Conservation (phyloP, 2,797 vertebrate genomes). For the Alectoris magna region DNA sequence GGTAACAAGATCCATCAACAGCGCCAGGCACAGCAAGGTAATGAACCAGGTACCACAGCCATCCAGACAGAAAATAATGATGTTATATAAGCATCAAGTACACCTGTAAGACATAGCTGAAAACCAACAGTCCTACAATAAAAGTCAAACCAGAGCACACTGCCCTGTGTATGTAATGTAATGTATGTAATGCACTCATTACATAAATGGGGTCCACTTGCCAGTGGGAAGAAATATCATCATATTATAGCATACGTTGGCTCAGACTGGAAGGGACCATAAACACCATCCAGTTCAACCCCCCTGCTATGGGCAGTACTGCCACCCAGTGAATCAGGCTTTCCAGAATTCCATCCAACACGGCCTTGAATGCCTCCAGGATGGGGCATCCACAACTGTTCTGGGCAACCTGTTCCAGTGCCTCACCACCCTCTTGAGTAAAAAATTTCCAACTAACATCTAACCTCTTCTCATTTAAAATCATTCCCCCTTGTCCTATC, state of each 20-base stretch:
- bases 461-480: too few species aligned
- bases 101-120: rapidly evolving
- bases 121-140: rapidly evolving
- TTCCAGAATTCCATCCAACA: too few species aligned
- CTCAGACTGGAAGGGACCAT: not conserved
- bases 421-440: too few species aligned
- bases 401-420: too few species aligned
- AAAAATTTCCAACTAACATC: too few species aligned
- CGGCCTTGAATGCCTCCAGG: too few species aligned
- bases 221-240: not conserved
- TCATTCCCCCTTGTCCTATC: too few species aligned
- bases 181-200: not conserved
- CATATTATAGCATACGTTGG: not conserved
- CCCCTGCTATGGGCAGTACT: too few species aligned
- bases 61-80: rapidly evolving
- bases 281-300: not conserved
- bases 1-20: rapidly evolving
- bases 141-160: rapidly evolving
- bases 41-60: rapidly evolving
- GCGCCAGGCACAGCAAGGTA: rapidly evolving
- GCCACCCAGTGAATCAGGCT: too few species aligned
- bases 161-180: rapidly evolving
- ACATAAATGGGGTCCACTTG: not conserved
- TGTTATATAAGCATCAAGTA: rapidly evolving
- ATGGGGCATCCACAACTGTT: too few species aligned